Percentiles rank a stretch among this genome's conserved stretches.
These are phyloP conservation scores for Diplodus sargus DNA, from an alignment of 2,797 vertebrate genomes.

Conservation along the genomic window DNA sequence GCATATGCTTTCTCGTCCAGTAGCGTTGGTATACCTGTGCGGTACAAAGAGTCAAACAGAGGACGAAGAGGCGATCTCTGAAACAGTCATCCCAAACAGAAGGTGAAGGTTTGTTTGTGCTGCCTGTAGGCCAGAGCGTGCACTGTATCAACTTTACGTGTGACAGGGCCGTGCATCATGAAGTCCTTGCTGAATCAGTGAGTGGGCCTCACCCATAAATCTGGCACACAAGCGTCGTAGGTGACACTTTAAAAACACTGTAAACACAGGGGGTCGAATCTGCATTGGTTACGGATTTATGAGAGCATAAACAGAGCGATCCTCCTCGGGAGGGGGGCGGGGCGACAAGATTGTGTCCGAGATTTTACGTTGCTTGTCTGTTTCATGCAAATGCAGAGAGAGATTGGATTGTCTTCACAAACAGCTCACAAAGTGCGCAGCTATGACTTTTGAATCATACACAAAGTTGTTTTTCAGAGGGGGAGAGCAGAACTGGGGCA, in stretches of 20 bases:
- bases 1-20: slow-evolving; percentile 3
- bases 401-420: slow-evolving; percentile 35
- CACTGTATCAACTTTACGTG: slow-evolving; percentile 48
- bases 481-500: background rate
- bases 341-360: slow-evolving; percentile 19
- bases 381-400: slow-evolving; percentile 35
- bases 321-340: slow-evolving; percentile 6
- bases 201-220: slow-evolving; percentile 42
- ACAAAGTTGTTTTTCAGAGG: slow-evolving; percentile 30
- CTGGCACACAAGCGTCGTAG: slow-evolving; percentile 32
- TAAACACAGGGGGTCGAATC: slow-evolving; percentile 36
- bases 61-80: slow-evolving; percentile 45
- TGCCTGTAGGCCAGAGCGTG: slow-evolving; percentile 22
- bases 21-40: slow-evolving; percentile 10
- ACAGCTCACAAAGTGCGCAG: slow-evolving; percentile 25
- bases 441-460: slow-evolving; percentile 42
- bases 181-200: slow-evolving; percentile 31
- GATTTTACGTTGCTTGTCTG: slow-evolving; percentile 32
- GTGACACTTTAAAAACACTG: slow-evolving; percentile 57
- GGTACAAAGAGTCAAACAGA: slow-evolving; percentile 35
- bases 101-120: slow-evolving; percentile 45
- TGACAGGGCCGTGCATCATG: slow-evolving; percentile 18
- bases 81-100: slow-evolving; percentile 40
- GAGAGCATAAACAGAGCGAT: slow-evolving; percentile 36
- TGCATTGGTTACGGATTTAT: slow-evolving; percentile 54